Conservation (phyloP, 2,797 vertebrate species). For the Lepidocolaptes lacrymiger region DNA sequence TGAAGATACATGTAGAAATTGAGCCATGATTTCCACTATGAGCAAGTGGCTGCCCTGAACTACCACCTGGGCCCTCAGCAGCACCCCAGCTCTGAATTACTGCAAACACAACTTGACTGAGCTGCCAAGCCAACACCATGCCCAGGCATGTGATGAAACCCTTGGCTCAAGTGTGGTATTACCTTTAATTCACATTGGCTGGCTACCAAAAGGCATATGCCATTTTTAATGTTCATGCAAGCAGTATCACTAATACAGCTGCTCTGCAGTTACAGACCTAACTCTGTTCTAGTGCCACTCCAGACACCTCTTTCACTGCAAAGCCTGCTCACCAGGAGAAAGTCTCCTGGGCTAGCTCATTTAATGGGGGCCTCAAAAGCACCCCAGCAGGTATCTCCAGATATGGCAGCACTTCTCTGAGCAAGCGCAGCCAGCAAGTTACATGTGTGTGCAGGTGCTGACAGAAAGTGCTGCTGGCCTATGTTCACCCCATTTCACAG, state of each 20-base stretch:
- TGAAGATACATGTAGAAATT: neutral
- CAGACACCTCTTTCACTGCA: fast-evolving
- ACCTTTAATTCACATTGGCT: neutral
- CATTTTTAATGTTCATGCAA: neutral
- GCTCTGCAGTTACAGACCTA: neutral
- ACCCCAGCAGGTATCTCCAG: neutral
- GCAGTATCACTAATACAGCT: neutral
- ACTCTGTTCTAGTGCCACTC: neutral
- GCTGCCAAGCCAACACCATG: neutral
- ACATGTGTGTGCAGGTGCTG: fast-evolving
- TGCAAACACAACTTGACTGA: neutral
- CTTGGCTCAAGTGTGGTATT: neutral
- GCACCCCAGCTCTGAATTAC: neutral
- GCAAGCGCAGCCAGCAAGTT: neutral
- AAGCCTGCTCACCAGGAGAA: neutral
- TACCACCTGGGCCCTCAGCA: neutral
- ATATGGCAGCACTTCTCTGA: fast-evolving
- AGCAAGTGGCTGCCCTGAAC: neutral
- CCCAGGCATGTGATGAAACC: neutral
- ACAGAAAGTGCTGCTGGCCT: neutral
- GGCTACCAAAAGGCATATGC: neutral
- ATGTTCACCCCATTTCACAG: neutral
- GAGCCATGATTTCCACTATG: neutral
- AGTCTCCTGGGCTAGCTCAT: neutral
- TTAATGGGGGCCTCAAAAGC: neutral